A percentile compares a stretch with the other conserved stretches of the same genome.
Conservation (phyloP, 1,140 invertebrate species). For the Cydia pomonella region DNA sequence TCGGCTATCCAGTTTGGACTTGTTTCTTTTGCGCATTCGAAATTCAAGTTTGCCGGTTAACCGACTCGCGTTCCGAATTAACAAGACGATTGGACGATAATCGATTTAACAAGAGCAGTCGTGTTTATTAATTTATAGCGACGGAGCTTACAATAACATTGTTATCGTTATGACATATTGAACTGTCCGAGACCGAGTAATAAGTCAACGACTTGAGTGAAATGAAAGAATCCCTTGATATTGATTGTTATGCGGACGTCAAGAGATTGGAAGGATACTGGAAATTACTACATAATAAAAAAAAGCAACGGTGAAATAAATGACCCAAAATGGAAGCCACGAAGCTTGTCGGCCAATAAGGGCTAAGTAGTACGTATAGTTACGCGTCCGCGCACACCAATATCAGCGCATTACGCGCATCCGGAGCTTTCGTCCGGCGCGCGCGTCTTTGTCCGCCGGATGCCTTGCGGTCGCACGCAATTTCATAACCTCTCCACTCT, state of each 20-base stretch:
- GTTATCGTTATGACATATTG: conserved; percentile 58
- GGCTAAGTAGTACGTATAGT: conserved; percentile 25
- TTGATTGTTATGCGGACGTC: conserved; percentile 37
- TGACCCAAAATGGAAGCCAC: conserved; percentile 8
- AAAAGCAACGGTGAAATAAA: conserved; percentile 3
- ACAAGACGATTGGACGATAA: conserved; percentile 38
- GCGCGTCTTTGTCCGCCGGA: conserved; percentile 74
- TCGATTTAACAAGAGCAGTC: conserved; percentile 20
- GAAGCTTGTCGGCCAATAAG: conserved; percentile 25
- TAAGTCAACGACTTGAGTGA: conserved; percentile 62
- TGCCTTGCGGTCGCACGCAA: conserved; percentile 78
- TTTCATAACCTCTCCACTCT: conserved; percentile 72
- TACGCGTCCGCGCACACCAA: conserved; percentile 46
- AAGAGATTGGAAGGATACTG: background rate
- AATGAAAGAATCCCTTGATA: conserved; percentile 50
- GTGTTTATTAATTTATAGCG: conserved; percentile 43
- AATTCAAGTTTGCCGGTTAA: conserved; percentile 47
- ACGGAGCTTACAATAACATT: conserved; percentile 55
- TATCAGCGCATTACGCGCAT: conserved; percentile 72
- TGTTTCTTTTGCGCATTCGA: conserved; percentile 60
- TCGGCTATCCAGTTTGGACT: conserved; percentile 59
- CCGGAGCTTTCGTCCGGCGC: conserved; percentile 66
- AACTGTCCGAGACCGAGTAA: conserved; percentile 55
- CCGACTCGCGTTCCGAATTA: conserved; percentile 43
- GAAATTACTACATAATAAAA: background rate